Evolutionary conservation across 2,797 vertebrate genomes (phyloP).

Genomic region (Argyrosomus regius): DNA sequence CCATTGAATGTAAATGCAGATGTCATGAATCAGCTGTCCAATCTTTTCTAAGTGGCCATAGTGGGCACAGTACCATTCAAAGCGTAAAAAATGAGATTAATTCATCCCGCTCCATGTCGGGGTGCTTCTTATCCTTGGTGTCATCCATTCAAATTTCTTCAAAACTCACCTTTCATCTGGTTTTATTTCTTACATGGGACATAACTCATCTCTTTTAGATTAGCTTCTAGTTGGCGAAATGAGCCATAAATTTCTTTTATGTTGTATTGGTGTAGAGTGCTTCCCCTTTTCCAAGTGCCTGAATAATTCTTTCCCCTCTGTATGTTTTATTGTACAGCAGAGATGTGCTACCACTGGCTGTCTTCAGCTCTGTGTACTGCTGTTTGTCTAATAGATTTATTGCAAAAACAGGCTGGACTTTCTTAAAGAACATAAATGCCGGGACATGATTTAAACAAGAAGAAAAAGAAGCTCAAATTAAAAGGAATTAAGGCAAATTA

Average conservation of each 20-base stretch:
- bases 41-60: slow-evolving; percentile 51
- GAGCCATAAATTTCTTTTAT: slow-evolving; percentile 70
- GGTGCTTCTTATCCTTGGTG: slow-evolving; percentile 23
- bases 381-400: slow-evolving; percentile 68
- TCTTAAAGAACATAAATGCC: neutral
- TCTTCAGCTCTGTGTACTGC: slow-evolving; percentile 44
- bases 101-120: slow-evolving; percentile 26
- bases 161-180: slow-evolving; percentile 52
- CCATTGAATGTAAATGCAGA: slow-evolving; percentile 45
- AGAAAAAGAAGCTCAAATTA: neutral
- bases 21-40: slow-evolving; percentile 60
- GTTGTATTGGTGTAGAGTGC: slow-evolving; percentile 55
- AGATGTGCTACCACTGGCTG: slow-evolving; percentile 52
- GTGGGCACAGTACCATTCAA: slow-evolving; percentile 14
- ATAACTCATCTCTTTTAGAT: slow-evolving; percentile 74
- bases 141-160: slow-evolving; percentile 50
- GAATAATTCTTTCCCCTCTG: slow-evolving; percentile 58
- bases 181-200: slow-evolving; percentile 65
- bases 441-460: neutral
- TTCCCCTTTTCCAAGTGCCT: slow-evolving; percentile 48
- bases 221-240: slow-evolving; percentile 69
- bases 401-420: slow-evolving; percentile 15
- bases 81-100: slow-evolving; percentile 26
- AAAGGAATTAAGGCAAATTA: neutral
- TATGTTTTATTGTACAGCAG: slow-evolving; percentile 61